Evolutionary conservation across 1,140 invertebrate genomes (phyloP).

Genomic region (Ceratitis capitata): DNA sequence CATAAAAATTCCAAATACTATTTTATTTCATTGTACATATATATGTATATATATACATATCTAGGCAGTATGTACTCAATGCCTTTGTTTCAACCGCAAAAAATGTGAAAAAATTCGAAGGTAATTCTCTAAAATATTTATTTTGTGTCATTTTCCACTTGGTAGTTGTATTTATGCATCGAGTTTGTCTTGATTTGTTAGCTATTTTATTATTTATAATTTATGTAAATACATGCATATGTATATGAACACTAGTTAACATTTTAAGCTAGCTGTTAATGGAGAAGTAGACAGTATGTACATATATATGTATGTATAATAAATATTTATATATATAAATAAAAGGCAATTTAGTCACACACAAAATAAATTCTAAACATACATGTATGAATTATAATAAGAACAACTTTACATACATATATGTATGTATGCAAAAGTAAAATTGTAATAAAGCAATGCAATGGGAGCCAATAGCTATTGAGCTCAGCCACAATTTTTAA

Average conservation of each 20-base stretch:
- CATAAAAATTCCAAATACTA: background rate
- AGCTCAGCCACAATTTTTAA: background rate
- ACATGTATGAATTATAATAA: background rate
- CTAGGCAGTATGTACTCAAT: too few species aligned
- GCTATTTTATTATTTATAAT: background rate
- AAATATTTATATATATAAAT: constrained; percentile 6
- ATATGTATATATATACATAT: background rate
- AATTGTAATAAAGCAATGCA: background rate
- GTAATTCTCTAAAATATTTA: background rate
- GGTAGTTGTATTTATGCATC: background rate
- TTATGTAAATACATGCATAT: background rate
- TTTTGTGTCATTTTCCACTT: background rate
- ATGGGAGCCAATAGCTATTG: background rate
- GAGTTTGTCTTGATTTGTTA: background rate
- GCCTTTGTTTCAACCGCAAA: too few species aligned
- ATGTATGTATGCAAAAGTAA: background rate
- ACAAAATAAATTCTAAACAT: background rate
- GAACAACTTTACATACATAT: background rate
- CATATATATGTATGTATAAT: too few species aligned
- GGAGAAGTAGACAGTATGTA: too few species aligned
- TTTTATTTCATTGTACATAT: background rate
- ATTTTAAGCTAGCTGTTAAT: too few species aligned
- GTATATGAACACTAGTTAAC: background rate
- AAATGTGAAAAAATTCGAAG: background rate
- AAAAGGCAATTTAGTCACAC: background rate